Percentiles rank a stretch among this genome's conserved stretches.
These are phyloP conservation scores for Oryzias melastigma DNA, from an alignment of 2,113 vertebrate genomes.

Conservation along the genomic window DNA sequence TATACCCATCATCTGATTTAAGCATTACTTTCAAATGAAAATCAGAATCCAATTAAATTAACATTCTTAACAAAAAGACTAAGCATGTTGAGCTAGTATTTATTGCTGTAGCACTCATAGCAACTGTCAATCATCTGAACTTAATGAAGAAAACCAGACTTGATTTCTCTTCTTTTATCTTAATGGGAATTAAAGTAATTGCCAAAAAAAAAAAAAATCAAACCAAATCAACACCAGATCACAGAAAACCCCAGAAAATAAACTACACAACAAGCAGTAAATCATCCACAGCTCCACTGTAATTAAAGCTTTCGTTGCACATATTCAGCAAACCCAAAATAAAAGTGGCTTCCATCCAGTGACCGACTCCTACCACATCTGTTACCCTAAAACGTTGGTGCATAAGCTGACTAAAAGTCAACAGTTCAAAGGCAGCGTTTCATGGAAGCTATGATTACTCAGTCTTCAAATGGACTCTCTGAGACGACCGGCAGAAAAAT, in stretches of 20 bases:
- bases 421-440: slow-evolving; percentile 16
- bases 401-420: slow-evolving; percentile 3
- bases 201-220: background rate
- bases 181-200: slow-evolving; percentile 31
- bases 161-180: background rate
- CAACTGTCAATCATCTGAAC: slow-evolving; percentile 2
- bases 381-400: background rate
- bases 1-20: slow-evolving; percentile 31
- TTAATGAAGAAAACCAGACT: background rate
- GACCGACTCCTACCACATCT: background rate
- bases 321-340: slow-evolving; percentile 1
- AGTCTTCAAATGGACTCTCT: slow-evolving; percentile 12
- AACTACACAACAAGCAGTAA: slow-evolving; percentile 16
- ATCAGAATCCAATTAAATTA: slow-evolving; percentile 15
- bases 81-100: slow-evolving; percentile 4
- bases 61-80: background rate
- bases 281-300: background rate
- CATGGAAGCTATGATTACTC: background rate
- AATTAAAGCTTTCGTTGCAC: background rate
- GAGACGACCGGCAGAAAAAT: slow-evolving; percentile 29
- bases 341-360: background rate
- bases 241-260: slow-evolving; percentile 14
- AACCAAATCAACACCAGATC: background rate
- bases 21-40: slow-evolving; percentile 23
- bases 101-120: background rate